Base-by-base conservation (phyloP, 2,797 vertebrate species). In the Tolypeutes matacus region DNA sequence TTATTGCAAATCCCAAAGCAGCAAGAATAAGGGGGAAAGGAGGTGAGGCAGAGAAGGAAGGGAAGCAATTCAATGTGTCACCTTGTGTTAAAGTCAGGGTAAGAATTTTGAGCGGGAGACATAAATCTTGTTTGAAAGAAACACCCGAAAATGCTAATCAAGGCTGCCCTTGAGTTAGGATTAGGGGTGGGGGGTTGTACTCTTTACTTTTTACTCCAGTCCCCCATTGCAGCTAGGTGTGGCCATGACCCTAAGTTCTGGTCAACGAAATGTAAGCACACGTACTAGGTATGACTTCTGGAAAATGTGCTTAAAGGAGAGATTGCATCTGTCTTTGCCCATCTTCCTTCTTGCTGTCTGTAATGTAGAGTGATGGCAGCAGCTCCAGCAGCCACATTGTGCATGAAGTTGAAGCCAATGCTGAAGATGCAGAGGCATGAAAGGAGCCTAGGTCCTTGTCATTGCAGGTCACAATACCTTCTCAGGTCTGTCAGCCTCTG, bases 381-480 rank as follows among this genome's bases (percentile, higher is more conserved):
- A 29, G 11, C 21, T 29, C 51, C 12, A 11, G 58, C 56, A 25
- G 5, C n/a, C 29, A 5, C 31, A 20, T 20, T 49, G 34, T 15
- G 3, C n/a, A 15, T 27, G 49, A 75, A 53, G 67, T 3, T 23
- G 73, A 53, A 72, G 62, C 42, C 31, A 2, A 0, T 20, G 78
- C 72, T n/a, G 3, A 82, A 82, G 69, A 21, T n/a, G 20, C 42
- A 34, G 42, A 42, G 20, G 34, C 1, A 7, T 8, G 60, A 9
- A 20, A 7, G 31, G 15, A 36, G 2, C 2, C 29, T 51, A 29
- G 34, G 73, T 39, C 87, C 42, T 20, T 27, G 27, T 11, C 7
- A 0, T 2, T n/a, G 18, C 14, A 46, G 34, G 49, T 58, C 0
- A 2, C 1, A 0, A 18, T 18, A 9, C 12, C 20, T 0, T 1